Base-by-base conservation (phyloP, 2,113 vertebrate genomes). In the Ctenomys sociabilis region DNA sequence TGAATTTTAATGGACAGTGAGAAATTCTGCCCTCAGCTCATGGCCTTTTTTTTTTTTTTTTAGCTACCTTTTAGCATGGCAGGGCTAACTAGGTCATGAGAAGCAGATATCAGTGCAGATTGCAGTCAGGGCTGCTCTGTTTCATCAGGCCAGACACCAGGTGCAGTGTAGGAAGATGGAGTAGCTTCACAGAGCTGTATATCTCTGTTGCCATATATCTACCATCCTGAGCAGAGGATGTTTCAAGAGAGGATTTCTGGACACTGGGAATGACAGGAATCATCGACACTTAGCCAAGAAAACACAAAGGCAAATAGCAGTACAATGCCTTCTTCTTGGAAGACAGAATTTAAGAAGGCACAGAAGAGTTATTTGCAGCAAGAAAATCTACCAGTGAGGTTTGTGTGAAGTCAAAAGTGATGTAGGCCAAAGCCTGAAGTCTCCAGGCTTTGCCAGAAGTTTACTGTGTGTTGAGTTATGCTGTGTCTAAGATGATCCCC, bases 1-100 rank as follows among this genome's bases (percentile, higher is more conserved):
- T 93, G 88, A 89, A 95, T 95, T 88, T 90, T 91, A 95, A 93
- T 84, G 85, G 49, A 64, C 21, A 81, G 40, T 54, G 85, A 43
- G 32, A 26, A 52, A 35, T 43, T 84, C 68, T 32, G 37, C 49
- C 45, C 6, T 52, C 40, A 57, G 57, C 66, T 80, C 32, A 17
- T 0, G 43, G 16, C 82, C 43, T 90, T 89, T 85, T 40, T 26
- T 92, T 26, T 92, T 90, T 89, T 85, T 40, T 26, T 92, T 24
- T 35, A 77, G 30, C 37, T 1, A 12, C 45, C 81, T 95, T 91
- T 64, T 78, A 64, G 49, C 40, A 13, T 40, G n/a, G 64, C 32
- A 57, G 21, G 16, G 3, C 26, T 95, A 57, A 57, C 54, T 35
- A 52, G 72, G 72, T 85, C 61, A 45, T 72, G 63, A 85, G 77